Conservation (phyloP, 1,140 invertebrate species). For the Hycleus cichorii region DNA sequence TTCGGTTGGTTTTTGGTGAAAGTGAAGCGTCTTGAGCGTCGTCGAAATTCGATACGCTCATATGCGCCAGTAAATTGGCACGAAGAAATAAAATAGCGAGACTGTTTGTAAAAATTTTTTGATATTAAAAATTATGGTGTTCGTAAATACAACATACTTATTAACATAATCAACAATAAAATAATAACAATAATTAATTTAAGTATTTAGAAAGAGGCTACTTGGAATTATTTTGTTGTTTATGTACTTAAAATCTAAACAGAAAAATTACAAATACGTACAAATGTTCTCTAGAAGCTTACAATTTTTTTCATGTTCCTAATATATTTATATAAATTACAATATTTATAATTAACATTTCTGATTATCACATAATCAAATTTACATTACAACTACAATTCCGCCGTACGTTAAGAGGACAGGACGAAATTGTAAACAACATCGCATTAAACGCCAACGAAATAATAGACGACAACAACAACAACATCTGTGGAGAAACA, state of each 20-base stretch:
- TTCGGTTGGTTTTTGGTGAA: background rate
- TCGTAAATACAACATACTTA: conserved; percentile 39
- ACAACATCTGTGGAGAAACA: too few species aligned
- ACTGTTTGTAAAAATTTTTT: conserved; percentile 14
- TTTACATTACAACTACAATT: background rate
- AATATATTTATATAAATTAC: conserved; percentile 10
- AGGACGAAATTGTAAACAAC: too few species aligned
- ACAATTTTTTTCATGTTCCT: conserved; percentile 1
- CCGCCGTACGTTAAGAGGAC: too few species aligned
- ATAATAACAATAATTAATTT: conserved; percentile 37
- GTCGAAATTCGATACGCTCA: too few species aligned
- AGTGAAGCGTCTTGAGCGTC: background rate
- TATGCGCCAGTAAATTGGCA: too few species aligned
- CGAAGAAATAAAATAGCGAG: too few species aligned
- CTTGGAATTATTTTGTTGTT: conserved; percentile 14
- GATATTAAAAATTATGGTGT: conserved; percentile 38
- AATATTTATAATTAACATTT: conserved; percentile 8
- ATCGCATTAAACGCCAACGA: too few species aligned
- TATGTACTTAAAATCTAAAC: conserved; percentile 6
- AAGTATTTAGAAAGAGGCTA: conserved; percentile 14
- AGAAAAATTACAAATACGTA: conserved; percentile 2
- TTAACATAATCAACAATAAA: conserved; percentile 42
- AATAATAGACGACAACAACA: too few species aligned
- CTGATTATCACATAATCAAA: conserved; percentile 16
- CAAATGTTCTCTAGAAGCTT: too few species aligned